phyloP scores from a whole-genome alignment of 2,888 invertebrate genomes.

The Drosophila kuntzei region DNA sequence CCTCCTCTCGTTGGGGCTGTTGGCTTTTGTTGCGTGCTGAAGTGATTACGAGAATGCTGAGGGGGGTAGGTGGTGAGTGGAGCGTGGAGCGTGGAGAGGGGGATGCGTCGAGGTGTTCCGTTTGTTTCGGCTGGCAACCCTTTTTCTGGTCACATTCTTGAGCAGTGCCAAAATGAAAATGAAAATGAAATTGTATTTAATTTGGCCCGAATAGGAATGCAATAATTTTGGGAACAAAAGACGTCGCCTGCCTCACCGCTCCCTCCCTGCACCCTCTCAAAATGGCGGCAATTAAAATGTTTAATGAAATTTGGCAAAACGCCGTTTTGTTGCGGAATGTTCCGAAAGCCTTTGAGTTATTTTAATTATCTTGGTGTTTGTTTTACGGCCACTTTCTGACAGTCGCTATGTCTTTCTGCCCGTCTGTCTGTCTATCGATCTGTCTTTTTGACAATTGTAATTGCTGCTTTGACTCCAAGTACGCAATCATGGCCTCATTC shows the following conservation, averaged over 20 bases:
- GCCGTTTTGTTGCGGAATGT: slow-evolving; percentile 58
- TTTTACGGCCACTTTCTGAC: slow-evolving; percentile 46
- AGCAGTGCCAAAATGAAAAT: slow-evolving; percentile 31
- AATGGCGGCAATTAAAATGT: slow-evolving; percentile 79
- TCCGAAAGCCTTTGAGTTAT: slow-evolving; percentile 62
- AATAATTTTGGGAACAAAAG: slow-evolving; percentile 65
- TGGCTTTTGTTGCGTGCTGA: slow-evolving; percentile 62
- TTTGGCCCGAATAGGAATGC: slow-evolving; percentile 68
- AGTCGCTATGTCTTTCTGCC: background rate
- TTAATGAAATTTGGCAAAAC: slow-evolving; percentile 76
- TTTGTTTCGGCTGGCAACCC: slow-evolving; percentile 32
- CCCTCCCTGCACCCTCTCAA: slow-evolving; percentile 37
- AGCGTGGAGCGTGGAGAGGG: background rate
- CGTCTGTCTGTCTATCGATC: background rate
- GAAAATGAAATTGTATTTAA: slow-evolving; percentile 71
- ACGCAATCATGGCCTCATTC: slow-evolving; percentile 37
- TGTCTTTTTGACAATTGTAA: slow-evolving; percentile 28
- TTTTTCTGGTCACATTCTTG: slow-evolving; percentile 42
- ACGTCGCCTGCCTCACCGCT: background rate
- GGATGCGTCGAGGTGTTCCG: slow-evolving; percentile 2
- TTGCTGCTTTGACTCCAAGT: slow-evolving; percentile 14
- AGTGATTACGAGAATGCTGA: slow-evolving; percentile 54
- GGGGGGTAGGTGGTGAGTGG: background rate
- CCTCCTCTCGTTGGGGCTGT: slow-evolving; percentile 7
- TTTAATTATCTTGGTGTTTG: slow-evolving; percentile 73